A percentile compares a stretch with the other conserved stretches of the same genome.
phyloP scores from a whole-genome alignment of 2,888 invertebrate species.

The Pyrgus malvae region DNA sequence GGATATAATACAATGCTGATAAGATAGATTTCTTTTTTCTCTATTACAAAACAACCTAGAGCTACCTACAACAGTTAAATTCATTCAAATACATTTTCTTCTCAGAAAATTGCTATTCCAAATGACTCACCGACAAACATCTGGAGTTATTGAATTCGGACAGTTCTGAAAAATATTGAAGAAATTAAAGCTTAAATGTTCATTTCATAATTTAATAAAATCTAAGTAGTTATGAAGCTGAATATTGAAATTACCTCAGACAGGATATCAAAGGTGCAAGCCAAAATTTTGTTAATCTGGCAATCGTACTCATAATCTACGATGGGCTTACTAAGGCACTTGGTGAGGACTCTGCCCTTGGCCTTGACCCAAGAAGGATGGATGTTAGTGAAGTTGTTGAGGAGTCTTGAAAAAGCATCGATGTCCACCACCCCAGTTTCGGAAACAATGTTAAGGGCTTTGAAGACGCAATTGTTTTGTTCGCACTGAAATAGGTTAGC shows the following conservation, averaged over 20 bases:
- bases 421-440: slow-evolving; percentile 48
- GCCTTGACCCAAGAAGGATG: slow-evolving; percentile 59
- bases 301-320: slow-evolving; percentile 52
- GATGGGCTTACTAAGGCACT: slow-evolving; percentile 51
- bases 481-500: slow-evolving; percentile 53
- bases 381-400: slow-evolving; percentile 55
- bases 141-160: slow-evolving; percentile 52
- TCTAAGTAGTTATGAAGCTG: too few relatives aligned
- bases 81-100: too few relatives aligned
- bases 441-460: slow-evolving; percentile 50
- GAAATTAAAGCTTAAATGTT: slow-evolving; percentile 2
- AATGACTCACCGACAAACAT: slow-evolving; percentile 60
- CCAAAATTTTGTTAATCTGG: slow-evolving; percentile 60
- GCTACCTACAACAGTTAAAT: too few relatives aligned
- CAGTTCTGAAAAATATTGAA: slow-evolving; percentile 60
- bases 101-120: background rate
- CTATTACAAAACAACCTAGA: too few relatives aligned
- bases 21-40: too few relatives aligned
- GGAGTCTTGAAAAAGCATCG: slow-evolving; percentile 52
- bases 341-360: slow-evolving; percentile 58
- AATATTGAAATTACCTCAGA: slow-evolving; percentile 65
- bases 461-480: slow-evolving; percentile 61
- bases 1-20: too few relatives aligned
- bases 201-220: too few relatives aligned
- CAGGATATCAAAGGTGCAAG: slow-evolving; percentile 65